Evolutionary conservation across 2,113 vertebrate genomes (phyloP), one percentile per base, ranked within the genome.

Genomic region (Scomber scombrus): DNA sequence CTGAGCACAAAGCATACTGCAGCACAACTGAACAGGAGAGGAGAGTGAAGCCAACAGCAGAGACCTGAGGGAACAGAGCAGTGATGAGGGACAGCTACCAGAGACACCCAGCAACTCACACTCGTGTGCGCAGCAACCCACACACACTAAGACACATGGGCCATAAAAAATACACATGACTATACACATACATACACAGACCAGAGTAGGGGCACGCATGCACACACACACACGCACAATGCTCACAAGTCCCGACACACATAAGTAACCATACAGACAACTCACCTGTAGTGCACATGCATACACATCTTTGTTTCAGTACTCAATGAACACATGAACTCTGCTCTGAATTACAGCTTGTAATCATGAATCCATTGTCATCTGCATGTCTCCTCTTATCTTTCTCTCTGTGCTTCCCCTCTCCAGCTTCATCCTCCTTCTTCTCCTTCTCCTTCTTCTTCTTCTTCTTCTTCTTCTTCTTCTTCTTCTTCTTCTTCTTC

Each of bases 31-130:
- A 81, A 80, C 70, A 84, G 52, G 26, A 85, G 63, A 84, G 75
- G 47, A 65, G 40, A 81, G 65, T 43, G 69, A 75, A 82, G 85
- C 88, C 84, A 91, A 84, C 77, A 84, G 64, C 72, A 69, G 56
- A 82, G 74, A 88, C 85, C 90, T 84, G n/a, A 54, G 86, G 87
- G 86, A 91, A 68, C 75, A 67, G 47, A 84, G 78, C 82, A 74
- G 86, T 80, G 88, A 89, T 93, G 93, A 94, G 80, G 88, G 92
- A 94, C 68, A 49, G 64, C 86, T 90, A 92, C 89, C 92, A 92
- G 90, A 92, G 87, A 91, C 88, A 89, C 87, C 85, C 80, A 78
- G 82, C 63, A 85, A 88, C 81, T 84, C 84, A 84, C 70, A 81
- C 75, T 78, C 72, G 63, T 78, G 75, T 78, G 72, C 77, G 78